Evolutionary conservation across 2,797 vertebrate genomes (phyloP).

Genomic region (Onychomys leucogaster): DNA sequence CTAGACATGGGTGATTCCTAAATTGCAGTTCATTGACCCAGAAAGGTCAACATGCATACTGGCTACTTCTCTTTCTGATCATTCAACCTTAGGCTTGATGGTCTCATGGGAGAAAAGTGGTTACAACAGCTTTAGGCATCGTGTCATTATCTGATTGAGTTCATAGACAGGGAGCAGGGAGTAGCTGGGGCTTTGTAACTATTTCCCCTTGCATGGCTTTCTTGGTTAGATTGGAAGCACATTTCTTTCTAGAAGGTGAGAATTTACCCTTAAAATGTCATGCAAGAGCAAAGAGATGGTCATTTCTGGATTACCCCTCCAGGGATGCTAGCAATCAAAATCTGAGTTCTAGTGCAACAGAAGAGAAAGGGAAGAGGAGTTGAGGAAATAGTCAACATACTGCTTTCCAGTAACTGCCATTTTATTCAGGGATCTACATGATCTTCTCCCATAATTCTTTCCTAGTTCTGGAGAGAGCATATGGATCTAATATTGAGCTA

Average conservation of each 20-base stretch:
- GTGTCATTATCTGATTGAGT: not conserved
- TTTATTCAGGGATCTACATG: not conserved
- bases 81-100: not conserved
- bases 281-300: not conserved
- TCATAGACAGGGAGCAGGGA: not conserved
- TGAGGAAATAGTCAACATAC: not conserved
- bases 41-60: not conserved
- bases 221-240: not conserved
- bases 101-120: not conserved
- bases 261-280: not conserved
- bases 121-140: slow-evolving; percentile 6
- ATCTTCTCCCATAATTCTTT: not conserved
- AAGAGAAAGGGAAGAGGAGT: not conserved
- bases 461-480: not conserved
- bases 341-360: not conserved
- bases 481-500: not conserved
- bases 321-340: not conserved
- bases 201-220: not conserved
- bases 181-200: not conserved
- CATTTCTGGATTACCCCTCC: slow-evolving; percentile 1
- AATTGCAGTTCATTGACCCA: not conserved
- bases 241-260: slow-evolving; percentile 25
- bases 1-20: not conserved
- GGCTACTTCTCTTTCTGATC: not conserved
- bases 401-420: slow-evolving; percentile 2